Conservation (phyloP, 1,140 invertebrate genomes). For the Bombus ignitus region DNA sequence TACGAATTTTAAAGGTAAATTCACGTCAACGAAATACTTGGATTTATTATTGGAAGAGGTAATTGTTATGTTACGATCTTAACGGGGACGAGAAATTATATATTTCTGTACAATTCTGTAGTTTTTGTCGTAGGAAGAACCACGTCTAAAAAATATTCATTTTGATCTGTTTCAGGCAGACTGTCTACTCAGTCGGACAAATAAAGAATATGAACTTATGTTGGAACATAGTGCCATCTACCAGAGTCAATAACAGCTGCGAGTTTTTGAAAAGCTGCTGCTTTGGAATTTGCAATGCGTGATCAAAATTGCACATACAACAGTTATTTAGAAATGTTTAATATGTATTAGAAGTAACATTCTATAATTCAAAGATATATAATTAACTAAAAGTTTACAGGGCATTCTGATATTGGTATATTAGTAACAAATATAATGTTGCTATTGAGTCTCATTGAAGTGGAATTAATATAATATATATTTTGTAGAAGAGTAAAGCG, state of each 20-base stretch:
- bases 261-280: not conserved
- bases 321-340: too few relatives aligned
- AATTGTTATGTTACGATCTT: not conserved
- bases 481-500: not conserved
- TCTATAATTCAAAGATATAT: not conserved
- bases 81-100: not conserved
- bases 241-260: conserved; percentile 6
- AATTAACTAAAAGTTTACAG: not conserved
- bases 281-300: not conserved
- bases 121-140: not conserved
- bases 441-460: not conserved
- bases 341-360: not conserved
- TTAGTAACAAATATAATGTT: not conserved
- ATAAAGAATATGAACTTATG: not conserved
- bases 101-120: not conserved
- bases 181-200: not conserved
- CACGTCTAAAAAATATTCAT: not conserved
- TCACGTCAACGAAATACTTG: not conserved
- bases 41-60: not conserved
- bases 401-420: too few relatives aligned
- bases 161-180: not conserved
- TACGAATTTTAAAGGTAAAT: not conserved
- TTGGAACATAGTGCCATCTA: conserved; percentile 23
- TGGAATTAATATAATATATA: not conserved
- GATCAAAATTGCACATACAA: not conserved